A percentile compares a stretch with the other conserved stretches of the same genome.
These are phyloP conservation scores for Listrodromus nycthemerus DNA, from an alignment of 2,888 invertebrate species.

Conservation along the genomic window DNA sequence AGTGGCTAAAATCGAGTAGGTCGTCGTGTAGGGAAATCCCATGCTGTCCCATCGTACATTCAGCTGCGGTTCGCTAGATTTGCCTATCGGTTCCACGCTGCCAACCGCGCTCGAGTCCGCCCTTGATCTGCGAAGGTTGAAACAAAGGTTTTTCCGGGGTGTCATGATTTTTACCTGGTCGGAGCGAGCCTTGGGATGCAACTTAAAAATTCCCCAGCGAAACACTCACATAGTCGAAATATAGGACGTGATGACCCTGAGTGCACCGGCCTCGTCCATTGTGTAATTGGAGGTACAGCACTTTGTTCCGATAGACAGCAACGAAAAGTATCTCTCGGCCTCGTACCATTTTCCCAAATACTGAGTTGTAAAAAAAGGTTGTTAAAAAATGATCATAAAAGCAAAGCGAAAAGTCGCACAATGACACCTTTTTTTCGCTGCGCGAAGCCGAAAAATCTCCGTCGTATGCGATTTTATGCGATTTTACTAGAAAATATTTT, in stretches of 20 bases:
- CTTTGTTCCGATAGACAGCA: slow-evolving; percentile 91
- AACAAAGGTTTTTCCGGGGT: slow-evolving; percentile 9
- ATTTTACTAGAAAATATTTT: neutral
- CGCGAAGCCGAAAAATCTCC: neutral
- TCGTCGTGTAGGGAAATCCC: slow-evolving; percentile 86
- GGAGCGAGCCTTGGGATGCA: neutral
- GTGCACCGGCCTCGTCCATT: slow-evolving; percentile 83
- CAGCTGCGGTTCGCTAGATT: slow-evolving; percentile 87
- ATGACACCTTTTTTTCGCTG: neutral
- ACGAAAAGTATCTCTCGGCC: slow-evolving; percentile 90
- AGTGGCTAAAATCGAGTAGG: slow-evolving; percentile 88
- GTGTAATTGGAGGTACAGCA: slow-evolving; percentile 90
- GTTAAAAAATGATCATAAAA: slow-evolving; percentile 3
- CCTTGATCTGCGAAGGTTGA: slow-evolving; percentile 85
- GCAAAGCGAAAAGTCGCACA: neutral
- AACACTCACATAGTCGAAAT: slow-evolving; percentile 84
- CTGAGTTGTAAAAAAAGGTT: slow-evolving; percentile 83
- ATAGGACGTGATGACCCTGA: slow-evolving; percentile 85
- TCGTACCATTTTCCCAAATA: slow-evolving; percentile 93
- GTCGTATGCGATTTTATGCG: neutral
- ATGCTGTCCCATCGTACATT: slow-evolving; percentile 88
- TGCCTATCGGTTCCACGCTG: slow-evolving; percentile 85
- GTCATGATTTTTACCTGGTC: neutral
- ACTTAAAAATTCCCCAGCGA: slow-evolving; percentile 2
- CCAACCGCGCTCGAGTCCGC: slow-evolving; percentile 86